These are phyloP conservation scores for Myotis lucifugus DNA, from an alignment of 2,113 vertebrate genomes.

Conservation along the genomic window DNA sequence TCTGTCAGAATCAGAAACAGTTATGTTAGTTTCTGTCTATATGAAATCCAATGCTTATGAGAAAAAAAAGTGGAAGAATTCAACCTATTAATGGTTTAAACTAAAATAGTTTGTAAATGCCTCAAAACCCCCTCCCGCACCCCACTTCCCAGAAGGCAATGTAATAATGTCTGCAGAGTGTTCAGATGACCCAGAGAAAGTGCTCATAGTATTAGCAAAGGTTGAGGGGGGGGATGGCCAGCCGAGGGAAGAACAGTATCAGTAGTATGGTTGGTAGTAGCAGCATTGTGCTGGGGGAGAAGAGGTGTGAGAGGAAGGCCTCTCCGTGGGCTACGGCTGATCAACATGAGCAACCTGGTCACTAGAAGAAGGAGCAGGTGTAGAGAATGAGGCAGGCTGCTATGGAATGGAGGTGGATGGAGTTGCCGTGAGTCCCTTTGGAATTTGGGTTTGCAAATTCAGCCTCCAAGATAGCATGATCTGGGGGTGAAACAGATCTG, in stretches of 20 bases:
- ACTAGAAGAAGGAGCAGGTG: not conserved
- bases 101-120: not conserved
- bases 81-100: not conserved
- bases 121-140: not conserved
- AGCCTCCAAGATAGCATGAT: not conserved
- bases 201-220: not conserved
- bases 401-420: not conserved
- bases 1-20: not conserved
- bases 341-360: not conserved
- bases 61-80: not conserved
- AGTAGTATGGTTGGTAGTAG: too few species aligned
- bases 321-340: not conserved
- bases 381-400: not conserved
- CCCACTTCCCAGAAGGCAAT: not conserved
- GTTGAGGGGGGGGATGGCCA: rapidly evolving
- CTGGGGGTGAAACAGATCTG: not conserved
- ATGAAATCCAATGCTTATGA: not conserved
- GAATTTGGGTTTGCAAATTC: not conserved
- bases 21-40: not conserved
- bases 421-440: not conserved
- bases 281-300: not conserved
- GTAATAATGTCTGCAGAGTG: not conserved
- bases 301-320: not conserved
- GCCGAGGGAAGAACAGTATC: not conserved
- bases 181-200: not conserved